Percentiles rank a stretch among this genome's conserved stretches.
phyloP scores from a whole-genome alignment of 1,140 invertebrate genomes.

The Chelonus insularis region DNA sequence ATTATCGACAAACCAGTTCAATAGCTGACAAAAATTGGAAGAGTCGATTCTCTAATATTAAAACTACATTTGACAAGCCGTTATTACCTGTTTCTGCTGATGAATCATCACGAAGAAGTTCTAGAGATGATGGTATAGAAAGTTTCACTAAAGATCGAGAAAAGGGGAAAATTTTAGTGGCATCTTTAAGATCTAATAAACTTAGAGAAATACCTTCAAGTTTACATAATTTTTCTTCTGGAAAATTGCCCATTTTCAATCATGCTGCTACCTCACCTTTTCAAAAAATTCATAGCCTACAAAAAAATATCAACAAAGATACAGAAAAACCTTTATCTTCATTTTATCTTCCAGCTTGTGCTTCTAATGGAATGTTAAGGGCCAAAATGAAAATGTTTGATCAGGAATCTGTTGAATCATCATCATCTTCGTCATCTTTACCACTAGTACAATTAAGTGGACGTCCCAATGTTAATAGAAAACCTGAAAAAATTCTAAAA shows the following conservation, averaged over 20 bases:
- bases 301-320: slow-evolving; percentile 13
- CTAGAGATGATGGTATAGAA: neutral
- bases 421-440: neutral
- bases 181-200: neutral
- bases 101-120: slow-evolving; percentile 15
- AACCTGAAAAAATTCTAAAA: slow-evolving; percentile 6
- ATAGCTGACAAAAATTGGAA: slow-evolving; percentile 69
- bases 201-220: neutral
- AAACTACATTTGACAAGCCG: slow-evolving; percentile 75
- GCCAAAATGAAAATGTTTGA: slow-evolving; percentile 55
- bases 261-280: slow-evolving; percentile 55
- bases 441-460: neutral
- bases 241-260: slow-evolving; percentile 41
- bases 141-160: neutral
- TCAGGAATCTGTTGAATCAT: slow-evolving; percentile 25
- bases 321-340: slow-evolving; percentile 5
- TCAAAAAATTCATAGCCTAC: slow-evolving; percentile 45
- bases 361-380: slow-evolving; percentile 37
- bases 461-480: neutral
- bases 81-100: slow-evolving; percentile 7
- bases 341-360: slow-evolving; percentile 21
- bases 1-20: slow-evolving; percentile 36
- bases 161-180: neutral
- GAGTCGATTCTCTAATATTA: slow-evolving; percentile 80
- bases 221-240: slow-evolving; percentile 15